phyloP scores from a whole-genome alignment of 2,888 invertebrate genomes.

The Plebejus melissa region DNA sequence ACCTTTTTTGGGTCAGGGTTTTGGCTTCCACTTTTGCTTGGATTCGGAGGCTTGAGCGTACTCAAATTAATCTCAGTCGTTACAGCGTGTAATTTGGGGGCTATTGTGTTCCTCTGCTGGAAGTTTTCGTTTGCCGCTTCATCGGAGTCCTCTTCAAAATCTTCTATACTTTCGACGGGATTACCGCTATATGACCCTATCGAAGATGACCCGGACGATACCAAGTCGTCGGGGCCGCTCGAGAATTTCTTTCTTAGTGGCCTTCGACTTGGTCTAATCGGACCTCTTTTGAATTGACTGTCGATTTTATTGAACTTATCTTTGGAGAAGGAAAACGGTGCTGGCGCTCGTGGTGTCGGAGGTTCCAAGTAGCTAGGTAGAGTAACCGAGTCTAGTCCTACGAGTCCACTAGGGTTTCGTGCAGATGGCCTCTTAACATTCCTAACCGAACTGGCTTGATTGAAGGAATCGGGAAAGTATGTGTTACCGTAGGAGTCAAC shows the following conservation, averaged over 20 bases:
- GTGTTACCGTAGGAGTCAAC: slow-evolving; percentile 68
- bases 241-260: slow-evolving; percentile 70
- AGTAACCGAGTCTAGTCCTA: slow-evolving; percentile 55
- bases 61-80: slow-evolving; percentile 49
- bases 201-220: slow-evolving; percentile 65
- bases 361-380: slow-evolving; percentile 73
- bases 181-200: slow-evolving; percentile 54
- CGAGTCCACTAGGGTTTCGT: slow-evolving; percentile 38
- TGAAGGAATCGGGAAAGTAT: slow-evolving; percentile 67
- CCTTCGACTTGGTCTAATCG: slow-evolving; percentile 58
- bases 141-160: slow-evolving; percentile 42
- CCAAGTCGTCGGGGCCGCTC: slow-evolving; percentile 60
- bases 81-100: slow-evolving; percentile 58
- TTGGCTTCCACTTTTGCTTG: slow-evolving; percentile 32
- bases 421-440: slow-evolving; percentile 59
- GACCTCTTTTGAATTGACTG: slow-evolving; percentile 62
- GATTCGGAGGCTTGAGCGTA: slow-evolving; percentile 44
- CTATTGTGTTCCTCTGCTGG: slow-evolving; percentile 53
- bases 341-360: slow-evolving; percentile 62
- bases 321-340: slow-evolving; percentile 58
- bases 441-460: slow-evolving; percentile 64
- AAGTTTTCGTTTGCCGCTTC: slow-evolving; percentile 46
- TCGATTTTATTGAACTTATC: slow-evolving; percentile 62
- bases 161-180: slow-evolving; percentile 56
- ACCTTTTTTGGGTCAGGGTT: slow-evolving; percentile 71